phyloP scores from a whole-genome alignment of 2,797 vertebrate species.

The Protonibea diacanthus region DNA sequence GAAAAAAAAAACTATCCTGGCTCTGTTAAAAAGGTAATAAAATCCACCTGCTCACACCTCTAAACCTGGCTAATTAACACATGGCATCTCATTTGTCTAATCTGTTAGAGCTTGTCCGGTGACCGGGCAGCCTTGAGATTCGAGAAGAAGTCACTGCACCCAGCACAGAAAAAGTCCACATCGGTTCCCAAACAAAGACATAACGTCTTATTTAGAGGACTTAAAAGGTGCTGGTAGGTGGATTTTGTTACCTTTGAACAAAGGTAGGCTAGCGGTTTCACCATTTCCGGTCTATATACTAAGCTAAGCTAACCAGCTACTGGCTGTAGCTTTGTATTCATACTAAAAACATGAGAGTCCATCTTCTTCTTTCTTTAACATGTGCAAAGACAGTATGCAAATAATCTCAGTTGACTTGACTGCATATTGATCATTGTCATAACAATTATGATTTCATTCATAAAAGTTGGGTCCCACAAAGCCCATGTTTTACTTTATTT shows the following conservation, averaged over 20 bases:
- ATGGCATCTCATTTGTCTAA: neutral
- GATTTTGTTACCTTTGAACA: too few species aligned
- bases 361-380: too few species aligned
- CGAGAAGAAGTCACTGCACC: too few species aligned
- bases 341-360: neutral
- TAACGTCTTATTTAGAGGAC: too few species aligned
- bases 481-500: slow-evolving; percentile 12
- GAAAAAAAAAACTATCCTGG: slow-evolving; percentile 5
- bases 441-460: slow-evolving; percentile 3
- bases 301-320: neutral
- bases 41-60: neutral
- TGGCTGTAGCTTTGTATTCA: neutral
- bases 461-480: neutral
- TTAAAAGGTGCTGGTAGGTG: too few species aligned
- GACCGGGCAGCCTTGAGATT: too few species aligned
- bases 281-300: neutral
- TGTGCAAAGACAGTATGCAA: neutral
- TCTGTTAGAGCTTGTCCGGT: neutral
- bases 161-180: too few species aligned
- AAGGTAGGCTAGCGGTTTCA: neutral
- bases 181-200: too few species aligned
- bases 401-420: neutral
- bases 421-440: neutral
- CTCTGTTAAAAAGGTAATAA: neutral
- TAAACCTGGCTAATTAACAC: neutral